Base-by-base conservation (phyloP, 2,113 vertebrate species). In the Oryzias celebensis region DNA sequence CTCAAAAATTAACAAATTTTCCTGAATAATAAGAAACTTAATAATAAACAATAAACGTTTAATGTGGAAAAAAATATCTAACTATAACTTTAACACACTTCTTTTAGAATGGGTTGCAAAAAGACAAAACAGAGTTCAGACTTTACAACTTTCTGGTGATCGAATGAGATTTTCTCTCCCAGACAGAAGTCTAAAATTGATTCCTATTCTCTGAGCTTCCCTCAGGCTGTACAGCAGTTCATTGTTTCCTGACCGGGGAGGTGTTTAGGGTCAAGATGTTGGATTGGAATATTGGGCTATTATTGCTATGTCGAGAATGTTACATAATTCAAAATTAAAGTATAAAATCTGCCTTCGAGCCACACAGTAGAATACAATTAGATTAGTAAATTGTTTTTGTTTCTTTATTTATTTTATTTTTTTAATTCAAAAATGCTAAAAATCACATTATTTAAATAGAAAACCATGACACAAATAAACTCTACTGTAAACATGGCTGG, bases 381-480 rank as follows among this genome's bases (percentile, higher is more conserved):
- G 13, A 15, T 14, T 7, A 31, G 4, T 31, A 6, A 49, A 5
- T 15, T 1, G 15, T 14, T 23, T 0, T 15, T 26, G 51, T 42
- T 55, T 17, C 41, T 62, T 10, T 48, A 3, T 18, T 16, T 31
- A 14, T 42, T 48, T 52, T 59, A 44, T 62, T 64, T 70, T 73
- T 45, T 73, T 69, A 62, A 52, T 46, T 54, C 45, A 42, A 17
- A 45, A 20, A 53, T 57, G 68, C 13, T 66, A 60, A 69, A 41
- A 46, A 17, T 70, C 52, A 53, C 64, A 60, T 78, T 77, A 84
- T 78, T 84, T 73, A 84, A 84, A 75, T 73, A 62, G 71, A 74
- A 51, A 54, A 71, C 68, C 61, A 15, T 56, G 53, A 41, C 26
- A 52, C 58, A 14, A 36, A 42, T 48, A 68, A 72, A 64, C 57